Percentiles rank a stretch among this genome's conserved stretches.
These are phyloP conservation scores for Okapia johnstoni DNA, from an alignment of 2,113 vertebrate species.

Conservation along the genomic window DNA sequence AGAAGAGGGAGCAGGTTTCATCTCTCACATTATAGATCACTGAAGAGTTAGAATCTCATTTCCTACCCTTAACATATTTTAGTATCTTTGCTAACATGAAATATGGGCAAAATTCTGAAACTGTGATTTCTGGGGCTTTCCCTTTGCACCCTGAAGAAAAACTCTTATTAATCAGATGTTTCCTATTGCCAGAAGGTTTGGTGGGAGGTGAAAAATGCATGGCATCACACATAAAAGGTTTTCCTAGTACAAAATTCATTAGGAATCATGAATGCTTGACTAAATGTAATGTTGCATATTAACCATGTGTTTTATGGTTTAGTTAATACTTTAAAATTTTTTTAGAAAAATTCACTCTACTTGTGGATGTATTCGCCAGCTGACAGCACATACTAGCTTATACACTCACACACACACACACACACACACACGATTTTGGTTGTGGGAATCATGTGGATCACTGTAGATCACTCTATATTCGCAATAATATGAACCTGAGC, in stretches of 20 bases:
- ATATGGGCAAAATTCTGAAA: neutral
- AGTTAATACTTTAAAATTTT: neutral
- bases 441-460: neutral
- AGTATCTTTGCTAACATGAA: slow-evolving; percentile 15
- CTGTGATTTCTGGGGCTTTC: neutral
- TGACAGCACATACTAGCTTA: neutral
- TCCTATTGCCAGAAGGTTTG: neutral
- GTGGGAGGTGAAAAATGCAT: neutral
- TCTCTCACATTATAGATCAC: neutral
- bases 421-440: neutral
- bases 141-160: neutral
- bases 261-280: neutral
- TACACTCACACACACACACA: neutral
- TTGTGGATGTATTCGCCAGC: neutral
- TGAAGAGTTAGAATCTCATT: slow-evolving; percentile 27
- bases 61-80: slow-evolving; percentile 15
- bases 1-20: neutral
- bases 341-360: neutral
- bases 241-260: neutral
- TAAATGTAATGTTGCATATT: neutral
- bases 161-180: neutral
- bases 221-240: neutral
- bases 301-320: neutral
- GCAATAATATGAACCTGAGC: neutral
- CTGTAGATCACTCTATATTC: neutral